Base-by-base conservation (phyloP, 2,888 invertebrate species). In the Ariolimax columbianus region DNA sequence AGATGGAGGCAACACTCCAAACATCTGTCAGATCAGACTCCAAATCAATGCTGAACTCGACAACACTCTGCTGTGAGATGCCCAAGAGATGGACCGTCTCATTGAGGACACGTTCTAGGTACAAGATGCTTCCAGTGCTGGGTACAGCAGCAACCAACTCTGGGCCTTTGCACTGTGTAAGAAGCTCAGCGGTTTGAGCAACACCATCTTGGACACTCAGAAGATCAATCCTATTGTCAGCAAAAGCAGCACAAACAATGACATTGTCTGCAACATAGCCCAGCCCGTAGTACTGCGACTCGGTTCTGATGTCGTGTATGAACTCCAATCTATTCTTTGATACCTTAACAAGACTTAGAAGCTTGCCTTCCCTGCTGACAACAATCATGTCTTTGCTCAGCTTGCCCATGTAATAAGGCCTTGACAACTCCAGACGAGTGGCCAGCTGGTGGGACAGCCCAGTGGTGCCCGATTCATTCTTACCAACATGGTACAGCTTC, bases 251-350 rank as follows among this genome's bases (percentile, higher is more conserved):
- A 66, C 80, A 79, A 17, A 80, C 80, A 47, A 84, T 63, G 19
- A 80, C 30, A 51, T 75, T 66, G 14, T 80, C 78, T 36, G 36
- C 4, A 26, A 84, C 80, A 43, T 63, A 80, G n/a, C 63, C 38
- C 75, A 84, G 47, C 6, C 84, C 84, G 51, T 73, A 84, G 30
- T 84, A 84, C 75, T 84, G 84, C 3, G 73, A 51, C 19, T 73
- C 68, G 17, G 75, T 68, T 23, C n/a, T 36, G 38, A 84, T 47
- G 30, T 80, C 78, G 0, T 70, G 79, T 19, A 79, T 51, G 36
- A 84, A 78, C 33, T 80, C 80, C 63, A 84, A 51, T 36, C 78
- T 80, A 23, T 66, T 72, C 66, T 79, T 78, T 26, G 84, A 84
- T 17, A 84, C 84, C 51, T 47, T 30, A 0, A 84, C 63, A 23